These are phyloP conservation scores for Scaptomyza graminum DNA, from an alignment of 1,140 invertebrate genomes.

Conservation along the genomic window DNA sequence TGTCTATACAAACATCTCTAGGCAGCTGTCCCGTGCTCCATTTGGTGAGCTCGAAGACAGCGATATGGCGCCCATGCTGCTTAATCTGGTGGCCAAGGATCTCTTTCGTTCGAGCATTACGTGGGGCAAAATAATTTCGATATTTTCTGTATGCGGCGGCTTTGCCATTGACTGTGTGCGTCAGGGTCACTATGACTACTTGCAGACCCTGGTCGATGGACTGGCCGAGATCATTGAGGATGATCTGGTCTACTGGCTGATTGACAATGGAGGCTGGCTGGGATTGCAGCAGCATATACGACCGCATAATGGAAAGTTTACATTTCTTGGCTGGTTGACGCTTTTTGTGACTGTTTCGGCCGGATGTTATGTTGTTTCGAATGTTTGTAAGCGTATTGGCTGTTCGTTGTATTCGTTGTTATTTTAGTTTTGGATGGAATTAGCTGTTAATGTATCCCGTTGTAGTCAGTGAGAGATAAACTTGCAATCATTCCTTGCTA, in stretches of 20 bases:
- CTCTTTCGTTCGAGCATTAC: constrained; percentile 86
- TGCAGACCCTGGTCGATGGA: constrained; percentile 86
- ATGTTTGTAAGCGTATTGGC: constrained; percentile 75
- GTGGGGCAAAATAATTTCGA: constrained; percentile 88
- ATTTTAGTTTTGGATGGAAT: constrained; percentile 60
- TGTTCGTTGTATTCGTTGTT: constrained; percentile 79
- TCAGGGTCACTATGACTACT: constrained; percentile 87
- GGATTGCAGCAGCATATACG: constrained; percentile 79
- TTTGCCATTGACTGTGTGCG: constrained; percentile 89
- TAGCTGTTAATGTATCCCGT: constrained; percentile 33
- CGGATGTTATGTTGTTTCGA: constrained; percentile 73
- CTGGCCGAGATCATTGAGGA: constrained; percentile 88
- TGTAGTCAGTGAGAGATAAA: constrained; percentile 60
- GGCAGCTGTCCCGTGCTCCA: constrained; percentile 85
- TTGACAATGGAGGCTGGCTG: constrained; percentile 89
- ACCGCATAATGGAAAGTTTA: constrained; percentile 66
- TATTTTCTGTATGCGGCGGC: constrained; percentile 88
- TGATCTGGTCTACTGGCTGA: constrained; percentile 88
- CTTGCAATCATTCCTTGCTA: constrained; percentile 71
- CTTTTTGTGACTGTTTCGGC: constrained; percentile 74
- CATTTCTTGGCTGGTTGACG: constrained; percentile 80
- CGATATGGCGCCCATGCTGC: constrained; percentile 85
- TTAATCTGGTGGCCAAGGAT: constrained; percentile 87
- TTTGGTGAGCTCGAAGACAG: constrained; percentile 85
- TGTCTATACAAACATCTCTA: constrained; percentile 86